Evolutionary conservation across 2,888 invertebrate species (phyloP).

Genomic region (Altica lythri): DNA sequence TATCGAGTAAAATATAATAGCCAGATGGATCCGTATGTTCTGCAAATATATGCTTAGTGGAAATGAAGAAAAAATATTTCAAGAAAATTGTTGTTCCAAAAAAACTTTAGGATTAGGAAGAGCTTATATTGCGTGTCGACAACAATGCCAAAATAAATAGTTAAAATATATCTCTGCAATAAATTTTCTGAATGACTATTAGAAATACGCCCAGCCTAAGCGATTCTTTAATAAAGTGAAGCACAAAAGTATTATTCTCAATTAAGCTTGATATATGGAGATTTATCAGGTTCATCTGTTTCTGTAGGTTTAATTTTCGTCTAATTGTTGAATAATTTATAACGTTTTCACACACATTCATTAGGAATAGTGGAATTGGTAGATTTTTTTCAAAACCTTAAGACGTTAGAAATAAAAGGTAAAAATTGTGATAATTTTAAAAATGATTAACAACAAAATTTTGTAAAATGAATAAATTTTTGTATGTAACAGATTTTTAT

Average conservation of each 20-base stretch:
- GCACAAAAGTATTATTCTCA: slow-evolving; percentile 15
- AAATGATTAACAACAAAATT: too few species aligned
- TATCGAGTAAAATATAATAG: too few species aligned
- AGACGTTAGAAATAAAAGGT: slow-evolving; percentile 15
- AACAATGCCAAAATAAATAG: slow-evolving; percentile 4
- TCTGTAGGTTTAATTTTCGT: slow-evolving; percentile 16
- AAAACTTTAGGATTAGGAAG: too few species aligned
- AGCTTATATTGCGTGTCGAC: slow-evolving; percentile 6
- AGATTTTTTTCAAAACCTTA: neutral
- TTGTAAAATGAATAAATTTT: too few species aligned
- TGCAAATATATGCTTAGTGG: too few species aligned
- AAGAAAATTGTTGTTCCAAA: too few species aligned
- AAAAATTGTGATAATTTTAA: too few species aligned
- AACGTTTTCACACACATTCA: slow-evolving; percentile 6
- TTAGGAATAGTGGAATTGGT: slow-evolving; percentile 1
- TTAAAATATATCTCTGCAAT: slow-evolving; percentile 3
- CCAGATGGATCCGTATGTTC: too few species aligned
- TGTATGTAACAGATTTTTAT: too few species aligned
- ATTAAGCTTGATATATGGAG: slow-evolving; percentile 16
- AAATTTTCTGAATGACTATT: slow-evolving; percentile 8
- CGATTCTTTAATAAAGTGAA: slow-evolving; percentile 14
- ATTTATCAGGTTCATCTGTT: slow-evolving; percentile 15
- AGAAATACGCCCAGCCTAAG: slow-evolving; percentile 9
- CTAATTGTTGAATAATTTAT: slow-evolving; percentile 16
- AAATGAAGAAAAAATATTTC: too few species aligned